Percentiles rank a stretch among this genome's conserved stretches.
These are phyloP conservation scores for Bolborhynchus lineola DNA, from an alignment of 2,113 vertebrate genomes.

Conservation along the genomic window DNA sequence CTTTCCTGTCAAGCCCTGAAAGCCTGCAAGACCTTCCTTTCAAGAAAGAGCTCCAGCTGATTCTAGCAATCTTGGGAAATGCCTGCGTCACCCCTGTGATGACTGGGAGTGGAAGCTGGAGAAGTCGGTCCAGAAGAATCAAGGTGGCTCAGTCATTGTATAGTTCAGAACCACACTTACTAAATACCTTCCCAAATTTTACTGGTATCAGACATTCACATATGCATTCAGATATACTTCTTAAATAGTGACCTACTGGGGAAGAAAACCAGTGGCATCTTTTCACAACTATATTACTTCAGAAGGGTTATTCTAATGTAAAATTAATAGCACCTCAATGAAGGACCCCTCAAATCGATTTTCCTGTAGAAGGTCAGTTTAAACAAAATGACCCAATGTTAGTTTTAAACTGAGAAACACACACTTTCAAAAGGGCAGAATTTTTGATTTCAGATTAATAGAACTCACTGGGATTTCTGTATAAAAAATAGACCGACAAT, in stretches of 20 bases:
- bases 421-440: not conserved
- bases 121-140: not conserved
- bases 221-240: not conserved
- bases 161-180: not conserved
- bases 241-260: not conserved
- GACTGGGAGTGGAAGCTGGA: not conserved
- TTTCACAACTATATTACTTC: not conserved
- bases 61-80: not conserved
- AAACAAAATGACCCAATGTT: not conserved
- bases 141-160: not conserved
- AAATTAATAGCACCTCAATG: not conserved
- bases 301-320: not conserved
- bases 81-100: not conserved
- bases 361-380: not conserved
- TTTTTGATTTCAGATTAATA: not conserved
- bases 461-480: not conserved
- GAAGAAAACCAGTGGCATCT: not conserved
- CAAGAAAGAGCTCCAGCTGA: not conserved
- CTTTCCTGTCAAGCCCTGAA: not conserved
- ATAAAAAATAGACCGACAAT: not conserved
- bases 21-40: not conserved
- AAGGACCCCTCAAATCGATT: not conserved
- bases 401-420: not conserved
- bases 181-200: not conserved
- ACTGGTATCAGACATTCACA: not conserved